phyloP scores from a whole-genome alignment of 2,113 vertebrate species.

The Seriola quinqueradiata region DNA sequence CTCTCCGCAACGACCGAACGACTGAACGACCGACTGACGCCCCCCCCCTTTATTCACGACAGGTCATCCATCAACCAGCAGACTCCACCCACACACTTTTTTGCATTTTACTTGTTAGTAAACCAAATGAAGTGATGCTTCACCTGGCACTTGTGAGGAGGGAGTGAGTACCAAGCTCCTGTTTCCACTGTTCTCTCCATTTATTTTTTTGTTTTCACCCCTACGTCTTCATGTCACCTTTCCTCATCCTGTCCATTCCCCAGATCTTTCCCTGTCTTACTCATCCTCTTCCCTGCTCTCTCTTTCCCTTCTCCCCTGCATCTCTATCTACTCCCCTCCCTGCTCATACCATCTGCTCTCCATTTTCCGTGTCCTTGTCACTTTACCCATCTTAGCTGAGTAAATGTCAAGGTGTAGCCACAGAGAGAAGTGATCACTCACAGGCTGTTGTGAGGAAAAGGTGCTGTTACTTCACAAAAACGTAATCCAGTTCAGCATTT shows the following conservation, averaged over 20 bases:
- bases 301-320: neutral
- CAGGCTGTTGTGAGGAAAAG: neutral
- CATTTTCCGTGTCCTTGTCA: slow-evolving; percentile 47
- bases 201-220: neutral
- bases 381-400: slow-evolving; percentile 30
- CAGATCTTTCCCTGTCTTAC: neutral
- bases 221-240: neutral
- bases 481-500: neutral
- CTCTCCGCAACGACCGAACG: slow-evolving; percentile 7
- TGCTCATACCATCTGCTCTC: slow-evolving; percentile 54
- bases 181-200: neutral
- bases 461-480: neutral
- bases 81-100: slow-evolving; percentile 20
- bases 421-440: slow-evolving; percentile 31
- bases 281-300: neutral
- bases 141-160: slow-evolving; percentile 50
- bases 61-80: slow-evolving; percentile 70
- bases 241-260: slow-evolving; percentile 3
- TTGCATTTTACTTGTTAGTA: slow-evolving; percentile 3
- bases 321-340: slow-evolving; percentile 23
- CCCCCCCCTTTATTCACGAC: slow-evolving; percentile 31
- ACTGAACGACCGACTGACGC: neutral
- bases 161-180: neutral
- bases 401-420: slow-evolving; percentile 57
- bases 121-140: slow-evolving; percentile 67